These are phyloP conservation scores for Branchellion lobata DNA, from an alignment of 2,888 invertebrate species.

Conservation along the genomic window DNA sequence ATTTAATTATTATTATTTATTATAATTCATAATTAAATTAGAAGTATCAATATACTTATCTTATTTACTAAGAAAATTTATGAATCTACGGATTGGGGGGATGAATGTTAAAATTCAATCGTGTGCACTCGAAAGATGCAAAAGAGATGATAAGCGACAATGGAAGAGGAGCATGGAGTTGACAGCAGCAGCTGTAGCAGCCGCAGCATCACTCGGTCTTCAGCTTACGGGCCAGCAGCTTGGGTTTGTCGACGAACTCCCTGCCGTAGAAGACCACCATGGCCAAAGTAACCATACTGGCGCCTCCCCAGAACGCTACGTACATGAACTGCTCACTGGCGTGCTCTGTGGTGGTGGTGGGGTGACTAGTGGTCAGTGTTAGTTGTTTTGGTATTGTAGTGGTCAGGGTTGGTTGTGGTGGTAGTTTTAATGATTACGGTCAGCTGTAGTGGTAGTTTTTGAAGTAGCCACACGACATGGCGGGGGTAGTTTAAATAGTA, in stretches of 20 bases:
- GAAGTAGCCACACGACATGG: too few species aligned
- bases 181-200: too few species aligned
- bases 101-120: too few species aligned
- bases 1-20: too few species aligned
- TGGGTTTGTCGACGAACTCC: conserved; percentile 91
- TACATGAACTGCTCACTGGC: conserved; percentile 70
- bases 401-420: background rate
- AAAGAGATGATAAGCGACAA: too few species aligned
- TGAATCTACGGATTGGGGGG: too few species aligned
- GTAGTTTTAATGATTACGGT: background rate
- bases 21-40: too few species aligned
- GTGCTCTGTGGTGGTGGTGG: conserved; percentile 66
- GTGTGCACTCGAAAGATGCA: too few species aligned
- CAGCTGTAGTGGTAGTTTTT: background rate
- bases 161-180: too few species aligned
- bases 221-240: conserved; percentile 59
- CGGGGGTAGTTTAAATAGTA: background rate
- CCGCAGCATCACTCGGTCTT: conserved; percentile 55
- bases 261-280: conserved; percentile 83
- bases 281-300: conserved; percentile 76
- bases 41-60: too few species aligned
- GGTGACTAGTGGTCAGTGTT: background rate
- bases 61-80: too few species aligned
- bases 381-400: background rate
- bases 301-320: conserved; percentile 89